These are phyloP conservation scores for Tuta absoluta DNA, from an alignment of 2,888 invertebrate species.

Conservation along the genomic window DNA sequence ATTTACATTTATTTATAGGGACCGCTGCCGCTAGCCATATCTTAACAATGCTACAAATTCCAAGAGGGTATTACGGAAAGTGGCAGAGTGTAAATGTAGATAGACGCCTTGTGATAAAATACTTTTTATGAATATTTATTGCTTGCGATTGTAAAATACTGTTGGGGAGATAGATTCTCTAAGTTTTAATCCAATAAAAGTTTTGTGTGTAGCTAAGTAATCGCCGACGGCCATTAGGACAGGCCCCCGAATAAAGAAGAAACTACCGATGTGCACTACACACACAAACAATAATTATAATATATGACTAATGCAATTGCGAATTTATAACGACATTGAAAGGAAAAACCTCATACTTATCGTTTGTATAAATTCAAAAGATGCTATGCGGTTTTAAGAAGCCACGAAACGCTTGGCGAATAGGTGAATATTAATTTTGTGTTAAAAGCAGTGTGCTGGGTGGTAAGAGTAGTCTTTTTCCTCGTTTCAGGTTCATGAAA, in stretches of 20 bases:
- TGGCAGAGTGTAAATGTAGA: neutral
- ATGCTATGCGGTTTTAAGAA: slow-evolving; percentile 14
- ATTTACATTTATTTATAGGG: slow-evolving; percentile 22
- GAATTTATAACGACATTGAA: slow-evolving; percentile 30
- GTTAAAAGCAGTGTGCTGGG: slow-evolving; percentile 6
- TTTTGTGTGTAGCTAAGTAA: too few relatives aligned
- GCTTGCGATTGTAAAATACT: slow-evolving; percentile 29
- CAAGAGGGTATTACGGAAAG: neutral
- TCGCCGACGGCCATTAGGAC: too few relatives aligned
- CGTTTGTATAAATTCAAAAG: too few relatives aligned
- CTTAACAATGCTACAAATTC: neutral
- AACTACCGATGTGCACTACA: neutral
- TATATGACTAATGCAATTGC: slow-evolving; percentile 34
- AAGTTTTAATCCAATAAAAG: too few relatives aligned
- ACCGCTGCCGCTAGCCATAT: neutral
- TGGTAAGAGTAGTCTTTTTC: slow-evolving; percentile 53
- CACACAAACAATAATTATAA: neutral
- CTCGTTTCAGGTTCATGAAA: slow-evolving; percentile 54
- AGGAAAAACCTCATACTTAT: neutral
- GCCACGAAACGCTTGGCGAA: slow-evolving; percentile 40
- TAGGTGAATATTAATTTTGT: slow-evolving; percentile 24
- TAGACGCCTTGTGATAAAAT: slow-evolving; percentile 19
- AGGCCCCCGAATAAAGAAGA: too few relatives aligned
- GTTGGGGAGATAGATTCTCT: too few relatives aligned
- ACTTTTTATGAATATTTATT: slow-evolving; percentile 31